These are phyloP conservation scores for Muricea muricata DNA, from an alignment of 92 coral and sea anemone genomes.

Conservation along the genomic window DNA sequence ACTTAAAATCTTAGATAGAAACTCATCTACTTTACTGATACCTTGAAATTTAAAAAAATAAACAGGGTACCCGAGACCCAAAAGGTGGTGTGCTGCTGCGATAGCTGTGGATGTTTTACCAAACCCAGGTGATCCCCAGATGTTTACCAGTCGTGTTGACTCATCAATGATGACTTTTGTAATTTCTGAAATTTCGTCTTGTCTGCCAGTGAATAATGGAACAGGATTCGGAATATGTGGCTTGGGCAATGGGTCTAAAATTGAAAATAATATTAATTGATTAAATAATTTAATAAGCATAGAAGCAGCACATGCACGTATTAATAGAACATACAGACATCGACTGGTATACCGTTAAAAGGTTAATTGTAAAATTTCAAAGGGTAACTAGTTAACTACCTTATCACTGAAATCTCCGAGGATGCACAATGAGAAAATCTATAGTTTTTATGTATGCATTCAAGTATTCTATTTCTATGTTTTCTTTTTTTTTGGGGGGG, in stretches of 20 bases:
- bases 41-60: slow-evolving; percentile 31
- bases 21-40: slow-evolving; percentile 11
- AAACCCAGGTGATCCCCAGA: slow-evolving; percentile 64
- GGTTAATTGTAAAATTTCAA: no score
- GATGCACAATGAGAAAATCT: no score
- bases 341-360: no score
- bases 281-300: no score
- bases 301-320: no score
- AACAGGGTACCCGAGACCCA: slow-evolving; percentile 28
- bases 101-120: slow-evolving; percentile 57
- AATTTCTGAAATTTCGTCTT: slow-evolving; percentile 36
- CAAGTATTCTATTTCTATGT: no score
- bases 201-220: slow-evolving; percentile 47
- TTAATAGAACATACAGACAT: no score
- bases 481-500: no score
- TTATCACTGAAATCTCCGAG: no score
- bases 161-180: background rate
- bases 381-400: no score
- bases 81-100: slow-evolving; percentile 32
- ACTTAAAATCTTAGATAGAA: slow-evolving; percentile 20
- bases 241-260: background rate
- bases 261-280: background rate
- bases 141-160: slow-evolving; percentile 46
- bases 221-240: slow-evolving; percentile 34
- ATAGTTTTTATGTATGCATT: no score